phyloP scores from a whole-genome alignment of 2,888 invertebrate genomes.

The Tetrapedia diversipes region DNA sequence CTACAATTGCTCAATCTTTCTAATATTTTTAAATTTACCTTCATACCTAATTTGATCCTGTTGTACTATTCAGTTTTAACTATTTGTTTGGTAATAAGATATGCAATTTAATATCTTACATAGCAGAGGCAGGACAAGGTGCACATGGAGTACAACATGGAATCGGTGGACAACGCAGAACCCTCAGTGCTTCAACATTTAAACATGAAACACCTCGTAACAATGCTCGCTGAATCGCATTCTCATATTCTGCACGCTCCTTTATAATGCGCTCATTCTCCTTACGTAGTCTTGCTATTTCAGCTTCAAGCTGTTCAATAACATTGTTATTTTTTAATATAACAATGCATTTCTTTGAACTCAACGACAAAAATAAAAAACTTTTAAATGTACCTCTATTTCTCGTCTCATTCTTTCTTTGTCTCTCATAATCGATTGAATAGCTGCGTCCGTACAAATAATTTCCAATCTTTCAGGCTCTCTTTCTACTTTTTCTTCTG shows the following conservation, averaged over 20 bases:
- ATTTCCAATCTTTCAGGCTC: conserved; percentile 25
- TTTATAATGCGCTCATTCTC: conserved; percentile 77
- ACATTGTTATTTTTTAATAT: background rate
- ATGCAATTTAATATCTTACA: conserved; percentile 33
- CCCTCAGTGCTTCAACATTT: conserved; percentile 78
- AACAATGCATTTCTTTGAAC: background rate
- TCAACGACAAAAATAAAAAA: background rate
- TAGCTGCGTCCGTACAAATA: conserved; percentile 53
- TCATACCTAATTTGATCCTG: background rate
- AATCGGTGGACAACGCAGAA: conserved; percentile 73
- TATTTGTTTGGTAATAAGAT: background rate
- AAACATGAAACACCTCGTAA: conserved; percentile 79
- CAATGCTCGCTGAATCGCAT: conserved; percentile 78
- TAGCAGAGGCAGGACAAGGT: conserved; percentile 56
- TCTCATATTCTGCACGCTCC: conserved; percentile 78
- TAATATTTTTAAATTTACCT: background rate
- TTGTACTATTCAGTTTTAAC: background rate
- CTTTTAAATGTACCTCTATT: conserved; percentile 59
- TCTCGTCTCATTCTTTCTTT: conserved; percentile 63
- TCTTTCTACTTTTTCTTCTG: background rate
- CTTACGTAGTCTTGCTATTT: conserved; percentile 71
- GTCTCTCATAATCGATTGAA: conserved; percentile 47
- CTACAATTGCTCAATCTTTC: background rate
- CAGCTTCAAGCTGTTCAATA: conserved; percentile 72
- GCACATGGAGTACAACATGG: conserved; percentile 71